These are phyloP conservation scores for Apantesis nais DNA, from an alignment of 2,888 invertebrate species.

Conservation along the genomic window DNA sequence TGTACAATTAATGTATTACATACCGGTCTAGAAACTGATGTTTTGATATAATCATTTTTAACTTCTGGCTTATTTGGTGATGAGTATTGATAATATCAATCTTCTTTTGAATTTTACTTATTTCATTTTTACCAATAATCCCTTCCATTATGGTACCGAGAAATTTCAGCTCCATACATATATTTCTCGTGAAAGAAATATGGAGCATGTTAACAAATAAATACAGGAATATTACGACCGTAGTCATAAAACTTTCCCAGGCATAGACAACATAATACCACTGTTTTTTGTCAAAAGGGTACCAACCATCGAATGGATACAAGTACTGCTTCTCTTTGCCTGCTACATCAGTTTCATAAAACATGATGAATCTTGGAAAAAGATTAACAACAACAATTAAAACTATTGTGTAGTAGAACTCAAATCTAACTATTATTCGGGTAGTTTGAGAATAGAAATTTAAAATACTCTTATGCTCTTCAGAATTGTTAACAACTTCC, in stretches of 20 bases:
- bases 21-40: constrained; percentile 66
- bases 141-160: constrained; percentile 60
- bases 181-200: constrained; percentile 59
- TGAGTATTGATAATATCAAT: constrained; percentile 46
- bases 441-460: constrained; percentile 54
- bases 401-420: constrained; percentile 59
- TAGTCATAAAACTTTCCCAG: constrained; percentile 74
- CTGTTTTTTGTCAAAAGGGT: constrained; percentile 72
- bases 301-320: constrained; percentile 77
- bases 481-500: constrained; percentile 56
- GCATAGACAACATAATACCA: constrained; percentile 69
- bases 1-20: constrained; percentile 19
- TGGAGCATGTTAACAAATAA: constrained; percentile 65
- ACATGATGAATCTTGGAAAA: constrained; percentile 71
- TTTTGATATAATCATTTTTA: constrained; percentile 63
- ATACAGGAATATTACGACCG: constrained; percentile 64
- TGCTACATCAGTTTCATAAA: constrained; percentile 56
- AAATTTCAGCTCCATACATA: constrained; percentile 73
- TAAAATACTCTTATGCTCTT: constrained; percentile 55
- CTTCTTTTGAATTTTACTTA: constrained; percentile 45
- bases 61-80: constrained; percentile 49
- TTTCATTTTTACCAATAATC: constrained; percentile 58
- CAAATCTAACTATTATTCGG: constrained; percentile 57
- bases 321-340: constrained; percentile 57
- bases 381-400: constrained; percentile 60